Base-by-base conservation (phyloP, 2,888 invertebrate species). In the Pelosia muscerda region DNA sequence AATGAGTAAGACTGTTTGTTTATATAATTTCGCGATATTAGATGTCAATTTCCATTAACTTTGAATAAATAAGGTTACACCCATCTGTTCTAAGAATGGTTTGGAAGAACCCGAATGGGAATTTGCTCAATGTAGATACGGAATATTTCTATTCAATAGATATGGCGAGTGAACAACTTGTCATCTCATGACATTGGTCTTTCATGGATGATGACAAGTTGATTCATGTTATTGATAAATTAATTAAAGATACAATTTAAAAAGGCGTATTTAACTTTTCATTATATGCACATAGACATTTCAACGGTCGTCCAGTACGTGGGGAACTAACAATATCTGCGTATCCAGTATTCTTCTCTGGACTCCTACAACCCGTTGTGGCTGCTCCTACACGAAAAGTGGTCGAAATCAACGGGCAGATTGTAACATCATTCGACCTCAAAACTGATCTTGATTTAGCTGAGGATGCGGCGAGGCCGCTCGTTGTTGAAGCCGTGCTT, bases 281-380 rank as follows among this genome's bases (percentile, higher is more conserved):
- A 28, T 34, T 19, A 4, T 6, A 42, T 31, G 11, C 34, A 54
- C 9, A 9, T 81, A 98, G 98, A 78, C 98, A 98, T 86, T 97
- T 97, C 66, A 98, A 97, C 86, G 98, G 98, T 0, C 96, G 97
- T 82, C 97, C 98, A 62, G 98, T 99, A 0, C 96, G 96, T 87
- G 99, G 99, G 13, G 97, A 98, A 86, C 96, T 97, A 0, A 97
- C 97, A 0, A 95, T 99, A 64, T 97, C 98, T 6, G 97, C 97
- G 0, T 98, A 97, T 85, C 98, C 98, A 0, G 97, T 97, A 22
- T 97, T 97, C 84, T 97, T 96, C 89, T 97, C 98, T 1, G 96
- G 96, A 0, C 96, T 97, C 0, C 95, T 98, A 58, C 98, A 98
- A 87, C 97, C 97, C 0, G 97, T 97, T 61, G 97, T 96, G 83